A percentile compares a stretch with the other conserved stretches of the same genome.
These are phyloP conservation scores for Batillaria attramentaria DNA, from an alignment of 1,140 invertebrate species.

Conservation along the genomic window DNA sequence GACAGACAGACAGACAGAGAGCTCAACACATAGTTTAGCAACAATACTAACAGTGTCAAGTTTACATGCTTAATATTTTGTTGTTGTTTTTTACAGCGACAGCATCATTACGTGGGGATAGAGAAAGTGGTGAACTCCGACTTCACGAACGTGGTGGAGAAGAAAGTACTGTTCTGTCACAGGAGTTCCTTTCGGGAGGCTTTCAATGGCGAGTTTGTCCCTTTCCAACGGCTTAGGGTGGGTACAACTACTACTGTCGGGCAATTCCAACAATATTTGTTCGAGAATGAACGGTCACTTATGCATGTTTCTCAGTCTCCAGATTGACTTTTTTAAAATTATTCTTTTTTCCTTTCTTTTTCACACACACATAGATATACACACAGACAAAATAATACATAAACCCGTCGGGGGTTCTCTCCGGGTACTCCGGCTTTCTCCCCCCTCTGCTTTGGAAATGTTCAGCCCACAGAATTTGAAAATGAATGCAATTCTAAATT, in stretches of 20 bases:
- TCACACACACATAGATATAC: background rate
- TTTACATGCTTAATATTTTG: too few species aligned
- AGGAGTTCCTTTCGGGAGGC: background rate
- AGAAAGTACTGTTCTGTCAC: conserved; percentile 3
- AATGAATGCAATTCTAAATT: too few species aligned
- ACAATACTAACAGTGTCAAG: too few species aligned
- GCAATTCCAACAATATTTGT: background rate
- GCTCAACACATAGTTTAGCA: too few species aligned
- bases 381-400: background rate
- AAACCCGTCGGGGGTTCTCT: too few species aligned
- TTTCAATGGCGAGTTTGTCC: conserved; percentile 1
- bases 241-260: background rate
- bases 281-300: too few species aligned
- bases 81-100: background rate
- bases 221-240: background rate
- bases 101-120: background rate
- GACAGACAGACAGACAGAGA: too few species aligned
- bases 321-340: background rate
- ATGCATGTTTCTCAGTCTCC: too few species aligned
- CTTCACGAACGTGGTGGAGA: background rate
- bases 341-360: background rate
- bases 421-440: too few species aligned
- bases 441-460: too few species aligned
- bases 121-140: conserved; percentile 1
- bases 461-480: too few species aligned